Conservation (phyloP, 2,888 invertebrate genomes). For the Caenorhabditis uteleia region DNA sequence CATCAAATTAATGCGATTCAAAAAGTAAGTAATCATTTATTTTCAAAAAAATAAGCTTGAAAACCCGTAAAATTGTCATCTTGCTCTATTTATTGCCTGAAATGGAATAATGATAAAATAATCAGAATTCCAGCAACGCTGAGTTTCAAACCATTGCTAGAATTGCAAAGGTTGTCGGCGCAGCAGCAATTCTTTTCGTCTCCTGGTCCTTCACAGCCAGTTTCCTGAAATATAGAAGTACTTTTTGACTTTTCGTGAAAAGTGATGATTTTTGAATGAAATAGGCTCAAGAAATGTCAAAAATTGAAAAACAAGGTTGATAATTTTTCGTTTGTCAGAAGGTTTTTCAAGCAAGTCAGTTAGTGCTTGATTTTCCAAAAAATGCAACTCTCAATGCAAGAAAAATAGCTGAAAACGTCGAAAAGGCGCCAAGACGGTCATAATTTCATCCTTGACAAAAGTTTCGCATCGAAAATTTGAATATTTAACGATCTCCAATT, state of each 20-base stretch:
- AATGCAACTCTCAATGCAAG: too few species aligned
- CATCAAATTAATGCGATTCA: too few species aligned
- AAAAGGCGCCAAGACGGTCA: too few species aligned
- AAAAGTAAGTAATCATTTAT: too few species aligned
- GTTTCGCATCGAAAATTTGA: too few species aligned
- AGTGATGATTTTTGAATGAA: background rate
- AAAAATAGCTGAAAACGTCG: too few species aligned
- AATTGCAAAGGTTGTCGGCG: conserved; percentile 51
- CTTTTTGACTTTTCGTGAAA: background rate
- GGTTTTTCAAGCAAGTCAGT: background rate
- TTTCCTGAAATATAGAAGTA: conserved; percentile 38
- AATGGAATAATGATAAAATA: conserved; percentile 26
- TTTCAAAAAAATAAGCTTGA: too few species aligned
- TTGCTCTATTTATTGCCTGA: too few species aligned
- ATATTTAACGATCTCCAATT: too few species aligned
- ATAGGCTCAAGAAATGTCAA: background rate
- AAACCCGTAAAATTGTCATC: too few species aligned
- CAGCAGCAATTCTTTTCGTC: conserved; percentile 53
- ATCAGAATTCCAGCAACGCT: conserved; percentile 34
- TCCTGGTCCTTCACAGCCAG: conserved; percentile 45
- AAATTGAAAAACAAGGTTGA: background rate
- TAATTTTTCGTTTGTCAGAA: background rate
- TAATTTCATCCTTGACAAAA: too few species aligned
- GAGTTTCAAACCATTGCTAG: conserved; percentile 41
- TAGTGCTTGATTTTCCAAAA: too few species aligned